Base-by-base conservation (phyloP, 2,113 vertebrate genomes). In the Neopipo cinnamomea region DNA sequence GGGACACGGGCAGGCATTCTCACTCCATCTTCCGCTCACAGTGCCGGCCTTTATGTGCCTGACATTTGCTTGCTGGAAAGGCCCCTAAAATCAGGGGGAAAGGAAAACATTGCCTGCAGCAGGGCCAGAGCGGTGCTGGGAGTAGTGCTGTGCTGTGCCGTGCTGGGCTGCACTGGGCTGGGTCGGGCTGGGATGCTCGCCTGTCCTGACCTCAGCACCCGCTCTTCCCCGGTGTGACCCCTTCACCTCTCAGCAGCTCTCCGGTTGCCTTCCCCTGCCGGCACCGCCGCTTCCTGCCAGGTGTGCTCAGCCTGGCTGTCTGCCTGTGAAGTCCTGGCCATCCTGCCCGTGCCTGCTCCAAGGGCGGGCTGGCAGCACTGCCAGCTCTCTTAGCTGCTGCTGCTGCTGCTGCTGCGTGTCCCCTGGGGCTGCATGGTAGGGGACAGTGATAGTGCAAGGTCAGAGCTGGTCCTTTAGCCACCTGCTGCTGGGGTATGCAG, bases 31-130 rank as follows among this genome's bases (percentile, higher is more conserved):
- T 97, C 96, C 81, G 50, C 94, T 97, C 94, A 97, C 97, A 97
- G 96, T 96, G 95, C 97, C 10, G 89, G 78, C 96, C 97, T 97
- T 97, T 97, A 97, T 97, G 95, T 2, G 91, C 96, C 95, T 97
- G 96, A 97, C 95, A 96, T 97, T 97, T 97, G 97, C 96, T 95
- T 14, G 67, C 95, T 96, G 96, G 96, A 96, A 97, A 95, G 95
- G 92, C 95, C 94, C 85, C 19, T 92, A 72, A 92, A 91, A n/a
- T 71, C 66, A 77, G 62, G 71, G 75, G 95, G 95, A 97, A 97
- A 97, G 88, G 95, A 97, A 97, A 97, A 97, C 96, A 97, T 89
- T 91, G 77, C 78, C 86, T 39, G 3, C 94, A 91, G 95, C 88
- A 46, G 90, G 79, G 85, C 93, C 11, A 8, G 68, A 77, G 91